Evolutionary conservation across 2,888 invertebrate species (phyloP), one percentile per base, ranked within the genome.

Genomic region (Romanomermis culicivorax): DNA sequence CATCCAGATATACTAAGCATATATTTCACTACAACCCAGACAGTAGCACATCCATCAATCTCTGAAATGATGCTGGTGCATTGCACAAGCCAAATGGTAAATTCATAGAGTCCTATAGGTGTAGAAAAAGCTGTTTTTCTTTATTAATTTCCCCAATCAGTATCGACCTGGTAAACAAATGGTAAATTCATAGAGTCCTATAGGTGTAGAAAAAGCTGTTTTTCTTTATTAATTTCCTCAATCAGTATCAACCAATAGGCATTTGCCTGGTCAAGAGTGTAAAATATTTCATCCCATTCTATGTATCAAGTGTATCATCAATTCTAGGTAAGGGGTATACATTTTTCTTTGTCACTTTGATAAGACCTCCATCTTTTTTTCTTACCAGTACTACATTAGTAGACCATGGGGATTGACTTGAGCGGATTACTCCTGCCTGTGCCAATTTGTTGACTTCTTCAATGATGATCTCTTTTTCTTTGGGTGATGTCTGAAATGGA

Each of bases 341-440:
- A n/a, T n/a, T n/a, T n/a, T n/a, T n/a, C n/a, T n/a, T n/a, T n/a
- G n/a, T n/a, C n/a, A n/a, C n/a, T 2, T 7, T 30, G 55, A 61
- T 62, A 1, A 63, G 29, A 2, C 53, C n/a, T 26, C 58, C 62
- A 53, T 63, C 58, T 54, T 64, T 65, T 58, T 68, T 70, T 20
- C 59, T 60, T 1, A 67, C 66, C 1, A 70, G n/a, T n/a, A n/a
- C n/a, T n/a, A n/a, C n/a, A n/a, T n/a, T n/a, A n/a, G n/a, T n/a
- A n/a, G n/a, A n/a, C 49, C n/a, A n/a, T n/a, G n/a, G n/a, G n/a
- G n/a, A n/a, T n/a, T n/a, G n/a, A n/a, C n/a, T n/a, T n/a, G n/a
- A n/a, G n/a, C 59, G 55, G 30, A 55, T 53, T 20, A 58, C 56
- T n/a, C 42, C 50, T 51, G n/a, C n/a, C 30, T 27, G n/a, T 24